phyloP scores from a whole-genome alignment of 2,113 vertebrate species.

The Seriola quinqueradiata region DNA sequence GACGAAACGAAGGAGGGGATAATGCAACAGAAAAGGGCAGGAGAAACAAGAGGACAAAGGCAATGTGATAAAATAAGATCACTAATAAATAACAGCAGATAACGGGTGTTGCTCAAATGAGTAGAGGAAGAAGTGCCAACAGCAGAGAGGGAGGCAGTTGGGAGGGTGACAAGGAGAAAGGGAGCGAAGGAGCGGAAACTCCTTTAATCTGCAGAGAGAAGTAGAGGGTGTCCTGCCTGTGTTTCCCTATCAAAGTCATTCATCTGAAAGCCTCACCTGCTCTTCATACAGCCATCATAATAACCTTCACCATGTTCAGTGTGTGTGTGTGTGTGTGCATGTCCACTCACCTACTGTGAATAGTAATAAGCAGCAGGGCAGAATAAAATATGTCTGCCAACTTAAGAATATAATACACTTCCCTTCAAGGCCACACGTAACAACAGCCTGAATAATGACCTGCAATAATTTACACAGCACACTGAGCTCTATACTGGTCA shows the following conservation, averaged over 20 bases:
- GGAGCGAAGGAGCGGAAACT: slow-evolving; percentile 52
- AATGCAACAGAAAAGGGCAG: slow-evolving; percentile 18
- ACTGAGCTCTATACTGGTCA: slow-evolving; percentile 38
- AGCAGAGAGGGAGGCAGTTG: background rate
- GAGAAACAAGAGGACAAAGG: slow-evolving; percentile 34
- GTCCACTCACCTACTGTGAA: slow-evolving; percentile 59
- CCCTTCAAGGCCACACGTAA: slow-evolving; percentile 71
- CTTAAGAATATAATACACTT: slow-evolving; percentile 75
- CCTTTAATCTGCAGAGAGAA: slow-evolving; percentile 66
- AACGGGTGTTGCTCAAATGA: slow-evolving; percentile 34
- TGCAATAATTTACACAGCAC: slow-evolving; percentile 66
- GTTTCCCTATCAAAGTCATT: slow-evolving; percentile 71
- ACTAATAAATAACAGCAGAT: slow-evolving; percentile 38
- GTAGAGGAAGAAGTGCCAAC: background rate
- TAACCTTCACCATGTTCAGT: slow-evolving; percentile 62
- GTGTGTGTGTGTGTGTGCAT: slow-evolving; percentile 22
- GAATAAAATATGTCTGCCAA: slow-evolving; percentile 72
- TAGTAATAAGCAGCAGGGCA: slow-evolving; percentile 72
- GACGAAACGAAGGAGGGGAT: slow-evolving; percentile 17
- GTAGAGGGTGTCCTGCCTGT: slow-evolving; percentile 68
- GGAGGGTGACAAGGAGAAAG: slow-evolving; percentile 42
- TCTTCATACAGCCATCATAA: slow-evolving; percentile 74
- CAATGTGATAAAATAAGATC: slow-evolving; percentile 29
- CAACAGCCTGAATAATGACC: slow-evolving; percentile 74
- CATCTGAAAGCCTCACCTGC: slow-evolving; percentile 72